These are phyloP conservation scores for Vanacampus margaritifer DNA, from an alignment of 2,113 vertebrate species.

Conservation along the genomic window DNA sequence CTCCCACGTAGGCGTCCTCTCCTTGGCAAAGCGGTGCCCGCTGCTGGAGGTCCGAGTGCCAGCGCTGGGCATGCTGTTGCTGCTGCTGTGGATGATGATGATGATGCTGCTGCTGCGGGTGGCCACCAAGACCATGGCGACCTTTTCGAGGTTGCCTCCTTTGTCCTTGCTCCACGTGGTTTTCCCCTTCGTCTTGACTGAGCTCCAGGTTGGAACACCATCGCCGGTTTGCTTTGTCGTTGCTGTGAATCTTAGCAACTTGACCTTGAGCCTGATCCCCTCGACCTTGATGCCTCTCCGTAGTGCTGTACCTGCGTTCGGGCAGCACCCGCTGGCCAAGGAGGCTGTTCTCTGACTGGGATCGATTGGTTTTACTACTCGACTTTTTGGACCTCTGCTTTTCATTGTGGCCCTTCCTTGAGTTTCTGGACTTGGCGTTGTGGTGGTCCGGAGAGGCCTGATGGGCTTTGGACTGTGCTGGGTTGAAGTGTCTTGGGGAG, in stretches of 20 bases:
- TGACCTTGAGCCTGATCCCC: conserved; percentile 42
- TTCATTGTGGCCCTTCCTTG: conserved; percentile 74
- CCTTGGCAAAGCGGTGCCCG: conserved; percentile 62
- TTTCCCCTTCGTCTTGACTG: conserved; percentile 73
- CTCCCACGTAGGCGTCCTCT: conserved; percentile 45
- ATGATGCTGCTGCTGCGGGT: conserved; percentile 5
- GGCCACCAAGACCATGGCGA: conserved; percentile 40
- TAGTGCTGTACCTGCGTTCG: conserved; percentile 76
- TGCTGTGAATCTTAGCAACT: conserved; percentile 39
- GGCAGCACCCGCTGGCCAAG: conserved; percentile 64
- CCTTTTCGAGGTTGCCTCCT: conserved; percentile 39
- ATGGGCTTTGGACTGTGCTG: conserved; percentile 44
- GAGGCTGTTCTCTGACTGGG: conserved; percentile 83
- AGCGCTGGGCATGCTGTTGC: conserved; percentile 36
- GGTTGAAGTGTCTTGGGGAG: conserved; percentile 52
- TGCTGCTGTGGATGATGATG: conserved; percentile 30
- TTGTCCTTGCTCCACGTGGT: conserved; percentile 30
- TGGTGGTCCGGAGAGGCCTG: conserved; percentile 50
- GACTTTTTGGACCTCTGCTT: conserved; percentile 59
- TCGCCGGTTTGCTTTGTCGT: conserved; percentile 58
- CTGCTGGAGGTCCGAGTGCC: conserved; percentile 51
- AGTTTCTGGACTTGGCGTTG: conserved; percentile 48
- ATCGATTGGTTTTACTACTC: conserved; percentile 74
- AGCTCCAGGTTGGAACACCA: conserved; percentile 88
- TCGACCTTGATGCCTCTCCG: conserved; percentile 60